phyloP scores from a whole-genome alignment of 2,113 vertebrate genomes.

The Cromileptes altivelis region DNA sequence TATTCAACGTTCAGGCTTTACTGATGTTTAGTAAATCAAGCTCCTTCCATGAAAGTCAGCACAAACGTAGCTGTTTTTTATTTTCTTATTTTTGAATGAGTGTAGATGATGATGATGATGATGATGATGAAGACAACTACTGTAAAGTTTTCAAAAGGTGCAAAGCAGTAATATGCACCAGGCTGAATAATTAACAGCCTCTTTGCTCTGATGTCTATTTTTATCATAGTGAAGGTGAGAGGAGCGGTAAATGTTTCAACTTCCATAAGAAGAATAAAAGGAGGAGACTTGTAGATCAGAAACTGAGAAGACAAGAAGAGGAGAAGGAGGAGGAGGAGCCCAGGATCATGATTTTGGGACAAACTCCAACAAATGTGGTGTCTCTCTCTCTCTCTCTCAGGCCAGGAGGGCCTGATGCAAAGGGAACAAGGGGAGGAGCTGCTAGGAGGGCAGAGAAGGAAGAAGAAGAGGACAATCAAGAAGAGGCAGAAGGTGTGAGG shows the following conservation, averaged over 20 bases:
- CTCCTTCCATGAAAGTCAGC: neutral
- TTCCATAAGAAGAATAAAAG: conserved; percentile 17
- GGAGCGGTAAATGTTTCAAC: conserved; percentile 4
- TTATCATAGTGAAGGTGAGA: conserved; percentile 50
- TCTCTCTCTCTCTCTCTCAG: neutral
- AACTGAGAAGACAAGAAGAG: neutral
- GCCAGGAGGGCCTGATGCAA: neutral
- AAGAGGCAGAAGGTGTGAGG: neutral
- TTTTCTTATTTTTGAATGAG: too few relatives aligned
- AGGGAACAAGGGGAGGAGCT: neutral
- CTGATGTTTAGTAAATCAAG: neutral
- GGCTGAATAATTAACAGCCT: conserved; percentile 61
- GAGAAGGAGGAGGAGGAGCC: neutral
- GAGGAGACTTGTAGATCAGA: neutral
- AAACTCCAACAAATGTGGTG: neutral
- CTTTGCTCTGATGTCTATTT: conserved; percentile 51
- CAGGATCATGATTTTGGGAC: neutral
- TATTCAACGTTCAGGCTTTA: neutral
- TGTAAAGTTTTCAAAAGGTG: conserved; percentile 38
- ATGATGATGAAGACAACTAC: conserved; percentile 15
- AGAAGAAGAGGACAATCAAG: neutral
- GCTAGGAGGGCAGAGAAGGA: too few relatives aligned
- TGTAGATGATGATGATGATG: conserved; percentile 10
- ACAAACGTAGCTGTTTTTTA: neutral
- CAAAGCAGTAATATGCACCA: conserved; percentile 27